Conservation (phyloP, 2,113 vertebrate species). For the Azemiops feae region DNA sequence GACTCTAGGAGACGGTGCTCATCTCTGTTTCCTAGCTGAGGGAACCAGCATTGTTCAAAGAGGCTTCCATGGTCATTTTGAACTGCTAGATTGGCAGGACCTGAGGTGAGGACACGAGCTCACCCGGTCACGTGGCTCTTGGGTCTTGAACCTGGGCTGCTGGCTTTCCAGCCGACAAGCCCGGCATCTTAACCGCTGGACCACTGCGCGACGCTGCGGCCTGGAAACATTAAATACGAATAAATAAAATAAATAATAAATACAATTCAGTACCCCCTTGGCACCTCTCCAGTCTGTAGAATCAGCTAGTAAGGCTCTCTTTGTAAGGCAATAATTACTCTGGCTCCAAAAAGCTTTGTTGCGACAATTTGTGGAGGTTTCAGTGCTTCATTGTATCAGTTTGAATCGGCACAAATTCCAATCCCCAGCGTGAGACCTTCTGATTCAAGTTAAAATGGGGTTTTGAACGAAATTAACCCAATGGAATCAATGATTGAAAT, state of each 20-base stretch:
- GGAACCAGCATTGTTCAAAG: too few relatives aligned
- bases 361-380: background rate
- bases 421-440: background rate
- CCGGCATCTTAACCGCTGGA: too few relatives aligned
- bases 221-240: too few relatives aligned
- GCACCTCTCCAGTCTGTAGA: background rate
- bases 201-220: too few relatives aligned
- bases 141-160: too few relatives aligned
- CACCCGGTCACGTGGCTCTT: too few relatives aligned
- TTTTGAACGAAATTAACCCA: background rate
- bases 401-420: background rate
- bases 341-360: background rate
- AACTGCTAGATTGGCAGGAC: too few relatives aligned
- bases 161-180: too few relatives aligned
- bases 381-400: background rate
- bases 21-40: too few relatives aligned
- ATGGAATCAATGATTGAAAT: background rate
- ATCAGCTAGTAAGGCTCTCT: background rate
- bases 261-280: background rate
- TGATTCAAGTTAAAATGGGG: background rate
- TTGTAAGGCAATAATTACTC: background rate
- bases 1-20: too few relatives aligned
- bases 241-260: background rate
- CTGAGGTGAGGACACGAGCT: too few relatives aligned
- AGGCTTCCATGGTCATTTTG: too few relatives aligned